These are phyloP conservation scores for Anguilla marmorata DNA, from an alignment of 2,797 vertebrate species.

Conservation along the genomic window DNA sequence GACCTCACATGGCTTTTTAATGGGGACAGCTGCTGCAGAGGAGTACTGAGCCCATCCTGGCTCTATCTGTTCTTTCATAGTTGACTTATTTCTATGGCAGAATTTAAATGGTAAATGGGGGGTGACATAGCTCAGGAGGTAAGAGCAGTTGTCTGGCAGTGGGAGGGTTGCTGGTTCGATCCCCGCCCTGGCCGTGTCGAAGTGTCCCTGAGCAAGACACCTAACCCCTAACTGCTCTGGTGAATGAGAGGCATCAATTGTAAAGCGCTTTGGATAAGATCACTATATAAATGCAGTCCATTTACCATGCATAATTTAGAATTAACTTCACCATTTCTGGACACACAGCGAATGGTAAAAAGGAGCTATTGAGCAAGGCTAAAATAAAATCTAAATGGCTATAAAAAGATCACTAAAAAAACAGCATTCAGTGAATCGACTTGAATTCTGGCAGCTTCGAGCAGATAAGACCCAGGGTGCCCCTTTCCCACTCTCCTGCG, in stretches of 20 bases:
- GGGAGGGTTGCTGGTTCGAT: too few relatives aligned
- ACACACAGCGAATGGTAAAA: neutral
- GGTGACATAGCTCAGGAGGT: too few relatives aligned
- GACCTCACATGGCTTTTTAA: neutral
- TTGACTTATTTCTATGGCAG: neutral
- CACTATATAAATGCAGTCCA: too few relatives aligned
- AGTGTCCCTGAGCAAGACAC: too few relatives aligned
- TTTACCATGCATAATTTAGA: too few relatives aligned
- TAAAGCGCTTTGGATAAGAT: too few relatives aligned
- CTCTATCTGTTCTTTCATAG: neutral
- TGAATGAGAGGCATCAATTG: too few relatives aligned
- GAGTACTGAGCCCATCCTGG: neutral
- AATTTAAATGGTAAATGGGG: neutral
- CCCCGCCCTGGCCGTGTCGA: too few relatives aligned
- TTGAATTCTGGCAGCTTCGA: neutral
- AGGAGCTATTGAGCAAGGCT: neutral
- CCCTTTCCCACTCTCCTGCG: conserved; percentile 7
- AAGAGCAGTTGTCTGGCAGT: too few relatives aligned
- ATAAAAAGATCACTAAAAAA: neutral
- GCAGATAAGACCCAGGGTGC: neutral
- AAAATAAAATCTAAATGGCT: neutral
- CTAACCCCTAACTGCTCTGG: too few relatives aligned
- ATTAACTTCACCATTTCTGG: neutral
- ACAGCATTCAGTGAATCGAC: neutral
- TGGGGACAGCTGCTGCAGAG: neutral